Evolutionary conservation across 2,113 vertebrate genomes (phyloP).

Genomic region (Alaudala cheleensis): DNA sequence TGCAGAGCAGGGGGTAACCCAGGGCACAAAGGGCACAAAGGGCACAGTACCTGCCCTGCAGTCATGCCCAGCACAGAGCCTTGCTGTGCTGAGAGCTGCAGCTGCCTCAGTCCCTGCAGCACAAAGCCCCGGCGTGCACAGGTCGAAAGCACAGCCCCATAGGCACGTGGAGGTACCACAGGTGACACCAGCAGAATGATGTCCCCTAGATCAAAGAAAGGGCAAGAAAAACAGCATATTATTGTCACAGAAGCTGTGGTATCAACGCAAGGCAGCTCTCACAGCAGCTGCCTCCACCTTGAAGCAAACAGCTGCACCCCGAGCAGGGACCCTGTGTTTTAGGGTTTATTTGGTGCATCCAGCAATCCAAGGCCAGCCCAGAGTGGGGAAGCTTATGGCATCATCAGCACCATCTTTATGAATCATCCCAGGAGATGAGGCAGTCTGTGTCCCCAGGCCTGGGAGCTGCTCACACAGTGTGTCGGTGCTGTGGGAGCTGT

Average conservation of each 20-base stretch:
- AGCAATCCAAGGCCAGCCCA: not conserved
- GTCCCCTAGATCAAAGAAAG: constrained; percentile 46
- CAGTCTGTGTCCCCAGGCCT: not conserved
- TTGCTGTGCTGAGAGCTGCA: constrained; percentile 52
- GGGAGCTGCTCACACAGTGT: not conserved
- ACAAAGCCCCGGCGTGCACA: constrained; percentile 69
- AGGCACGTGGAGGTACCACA: constrained; percentile 58
- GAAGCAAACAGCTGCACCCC: not conserved
- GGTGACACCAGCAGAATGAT: constrained; percentile 73
- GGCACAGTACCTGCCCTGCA: constrained; percentile 67
- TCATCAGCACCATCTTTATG: not conserved
- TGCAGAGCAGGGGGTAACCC: not conserved
- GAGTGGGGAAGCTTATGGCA: not conserved
- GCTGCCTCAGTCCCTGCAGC: constrained; percentile 64
- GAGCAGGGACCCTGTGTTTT: not conserved
- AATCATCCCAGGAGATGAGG: not conserved
- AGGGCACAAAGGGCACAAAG: not conserved
- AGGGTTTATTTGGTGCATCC: not conserved
- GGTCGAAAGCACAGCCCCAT: constrained; percentile 46
- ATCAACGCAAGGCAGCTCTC: not conserved
- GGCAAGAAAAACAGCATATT: not conserved
- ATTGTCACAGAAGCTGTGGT: not conserved
- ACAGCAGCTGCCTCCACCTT: not conserved
- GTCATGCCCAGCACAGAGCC: constrained; percentile 55
- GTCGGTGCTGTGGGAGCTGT: not conserved